Evolutionary conservation across 2,113 vertebrate genomes (phyloP).

Genomic region (Pampusana beccarii): DNA sequence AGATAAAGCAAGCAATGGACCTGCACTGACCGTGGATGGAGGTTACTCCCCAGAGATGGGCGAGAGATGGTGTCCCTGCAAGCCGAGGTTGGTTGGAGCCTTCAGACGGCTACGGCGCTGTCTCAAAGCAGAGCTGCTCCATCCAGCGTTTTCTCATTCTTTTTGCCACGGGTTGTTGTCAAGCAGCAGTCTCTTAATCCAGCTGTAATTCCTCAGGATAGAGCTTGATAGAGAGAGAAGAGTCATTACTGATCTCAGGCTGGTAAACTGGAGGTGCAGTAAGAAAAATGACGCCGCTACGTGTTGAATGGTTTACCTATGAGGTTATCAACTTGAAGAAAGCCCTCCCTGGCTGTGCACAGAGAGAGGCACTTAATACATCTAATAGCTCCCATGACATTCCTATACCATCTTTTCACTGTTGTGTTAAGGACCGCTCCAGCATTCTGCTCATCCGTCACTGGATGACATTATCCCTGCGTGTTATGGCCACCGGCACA

Average conservation of each 20-base stretch:
- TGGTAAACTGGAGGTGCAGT: not conserved
- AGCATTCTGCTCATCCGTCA: not conserved
- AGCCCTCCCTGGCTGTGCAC: not conserved
- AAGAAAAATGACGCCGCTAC: not conserved
- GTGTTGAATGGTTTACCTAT: not conserved
- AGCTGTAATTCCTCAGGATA: not conserved
- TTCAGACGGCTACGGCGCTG: not conserved
- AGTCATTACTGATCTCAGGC: not conserved
- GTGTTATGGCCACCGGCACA: not conserved
- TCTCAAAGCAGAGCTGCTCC: not conserved
- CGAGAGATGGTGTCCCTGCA: not conserved
- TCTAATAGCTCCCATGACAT: not conserved
- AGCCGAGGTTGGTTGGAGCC: not conserved
- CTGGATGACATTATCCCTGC: not conserved
- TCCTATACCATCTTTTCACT: not conserved
- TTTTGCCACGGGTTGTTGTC: not conserved
- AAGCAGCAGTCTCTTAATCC: not conserved
- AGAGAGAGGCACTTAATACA: not conserved
- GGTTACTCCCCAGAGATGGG: not conserved
- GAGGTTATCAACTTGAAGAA: not conserved
- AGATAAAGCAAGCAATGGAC: not conserved
- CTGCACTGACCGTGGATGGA: rapidly evolving
- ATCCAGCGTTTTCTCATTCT: not conserved
- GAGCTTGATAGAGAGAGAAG: not conserved
- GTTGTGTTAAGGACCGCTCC: not conserved